Evolutionary conservation across 2,113 vertebrate genomes (phyloP).

Genomic region (Coregonus clupeaformis): DNA sequence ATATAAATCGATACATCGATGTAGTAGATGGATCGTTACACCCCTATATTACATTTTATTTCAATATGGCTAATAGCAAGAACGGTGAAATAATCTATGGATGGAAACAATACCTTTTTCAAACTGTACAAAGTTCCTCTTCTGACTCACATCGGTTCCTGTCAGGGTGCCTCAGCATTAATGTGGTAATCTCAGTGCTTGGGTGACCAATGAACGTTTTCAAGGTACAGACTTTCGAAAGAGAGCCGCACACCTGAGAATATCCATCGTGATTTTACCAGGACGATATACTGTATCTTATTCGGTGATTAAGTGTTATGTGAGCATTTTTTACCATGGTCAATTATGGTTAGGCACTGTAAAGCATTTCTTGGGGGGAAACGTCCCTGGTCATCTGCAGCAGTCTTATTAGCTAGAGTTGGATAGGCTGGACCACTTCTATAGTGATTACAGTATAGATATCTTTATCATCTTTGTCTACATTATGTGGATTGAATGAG

Average conservation of each 20-base stretch:
- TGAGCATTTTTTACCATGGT: not conserved
- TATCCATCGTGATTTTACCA: slow-evolving; percentile 32
- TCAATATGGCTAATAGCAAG: too few species aligned
- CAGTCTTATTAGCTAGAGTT: not conserved
- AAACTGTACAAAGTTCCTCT: not conserved
- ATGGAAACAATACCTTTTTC: slow-evolving; percentile 4
- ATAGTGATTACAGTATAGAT: not conserved
- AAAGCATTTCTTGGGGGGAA: slow-evolving; percentile 17
- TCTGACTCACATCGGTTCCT: slow-evolving; percentile 35
- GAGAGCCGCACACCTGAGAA: slow-evolving; percentile 52
- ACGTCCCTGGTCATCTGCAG: slow-evolving; percentile 12
- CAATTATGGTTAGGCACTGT: slow-evolving; percentile 23
- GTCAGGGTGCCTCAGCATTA: slow-evolving; percentile 36
- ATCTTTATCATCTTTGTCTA: too few species aligned
- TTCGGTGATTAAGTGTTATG: too few species aligned
- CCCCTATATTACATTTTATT: too few species aligned
- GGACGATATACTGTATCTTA: too few species aligned
- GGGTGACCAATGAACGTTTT: slow-evolving; percentile 58
- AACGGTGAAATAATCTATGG: too few species aligned
- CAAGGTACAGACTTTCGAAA: slow-evolving; percentile 53
- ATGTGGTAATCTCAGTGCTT: slow-evolving; percentile 51
- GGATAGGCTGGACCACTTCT: not conserved
- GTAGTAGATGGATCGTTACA: too few species aligned
- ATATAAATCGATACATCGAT: too few species aligned
- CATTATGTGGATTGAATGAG: too few species aligned